A percentile compares a stretch with the other conserved stretches of the same genome.
Evolutionary conservation across 2,888 invertebrate genomes (phyloP).

Genomic region (Carterocephalus palaemon): DNA sequence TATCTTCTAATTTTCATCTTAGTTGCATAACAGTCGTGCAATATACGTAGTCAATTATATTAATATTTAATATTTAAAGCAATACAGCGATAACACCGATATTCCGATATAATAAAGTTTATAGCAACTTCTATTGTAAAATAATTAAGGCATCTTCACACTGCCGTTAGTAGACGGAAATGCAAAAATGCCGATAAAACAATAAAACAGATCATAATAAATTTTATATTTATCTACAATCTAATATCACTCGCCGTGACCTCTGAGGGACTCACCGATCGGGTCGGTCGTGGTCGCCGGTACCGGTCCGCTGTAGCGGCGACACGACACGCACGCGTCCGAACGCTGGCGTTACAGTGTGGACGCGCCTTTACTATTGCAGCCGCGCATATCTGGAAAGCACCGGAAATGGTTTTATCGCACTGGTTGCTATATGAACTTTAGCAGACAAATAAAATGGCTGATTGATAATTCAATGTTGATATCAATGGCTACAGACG

Average conservation of each 20-base stretch:
- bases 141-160: background rate
- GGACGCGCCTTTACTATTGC: conserved; percentile 47
- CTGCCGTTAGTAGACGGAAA: background rate
- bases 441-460: too few relatives aligned
- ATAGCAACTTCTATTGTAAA: conserved; percentile 1
- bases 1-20: conserved; percentile 7
- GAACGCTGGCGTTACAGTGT: conserved; percentile 41
- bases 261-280: conserved; percentile 33
- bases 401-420: background rate
- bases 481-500: too few relatives aligned
- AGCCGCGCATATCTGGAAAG: conserved; percentile 67
- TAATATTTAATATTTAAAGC: conserved; percentile 16
- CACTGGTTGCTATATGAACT: background rate
- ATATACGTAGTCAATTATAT: conserved; percentile 15
- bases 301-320: conserved; percentile 10
- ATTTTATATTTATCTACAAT: conserved; percentile 29
- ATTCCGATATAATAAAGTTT: background rate
- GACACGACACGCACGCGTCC: conserved; percentile 24
- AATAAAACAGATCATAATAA: conserved; percentile 31
- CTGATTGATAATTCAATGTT: too few relatives aligned
- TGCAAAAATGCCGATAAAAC: conserved; percentile 7
- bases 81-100: conserved; percentile 9
- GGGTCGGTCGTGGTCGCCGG: conserved; percentile 12
- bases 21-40: conserved; percentile 20
- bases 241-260: conserved; percentile 44